A percentile compares a stretch with the other conserved stretches of the same genome.
Evolutionary conservation across 2,888 invertebrate species (phyloP).

Genomic region (Neoscelio sp.): DNA sequence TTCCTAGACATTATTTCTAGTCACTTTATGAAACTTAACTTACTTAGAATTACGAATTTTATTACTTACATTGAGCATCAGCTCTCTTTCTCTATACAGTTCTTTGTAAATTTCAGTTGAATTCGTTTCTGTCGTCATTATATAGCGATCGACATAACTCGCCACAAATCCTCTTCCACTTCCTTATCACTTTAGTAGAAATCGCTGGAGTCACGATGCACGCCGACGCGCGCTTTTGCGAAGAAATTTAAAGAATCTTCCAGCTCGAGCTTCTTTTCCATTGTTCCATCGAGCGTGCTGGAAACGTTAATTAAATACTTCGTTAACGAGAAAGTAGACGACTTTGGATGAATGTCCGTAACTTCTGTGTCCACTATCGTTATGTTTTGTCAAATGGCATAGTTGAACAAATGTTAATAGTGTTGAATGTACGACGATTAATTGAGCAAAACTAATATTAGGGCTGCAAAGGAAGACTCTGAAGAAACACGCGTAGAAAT

Average conservation of each 20-base stretch:
- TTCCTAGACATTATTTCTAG: too few species aligned
- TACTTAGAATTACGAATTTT: too few species aligned
- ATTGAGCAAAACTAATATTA: not conserved
- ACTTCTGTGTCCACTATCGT: slow-evolving; percentile 27
- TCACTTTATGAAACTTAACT: too few species aligned
- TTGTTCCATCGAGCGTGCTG: slow-evolving; percentile 53
- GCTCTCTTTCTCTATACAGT: too few species aligned
- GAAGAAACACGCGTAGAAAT: too few species aligned
- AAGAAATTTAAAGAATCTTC: slow-evolving; percentile 38
- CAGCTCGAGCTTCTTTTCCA: slow-evolving; percentile 36
- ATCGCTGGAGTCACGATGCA: slow-evolving; percentile 23
- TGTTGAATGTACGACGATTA: slow-evolving; percentile 25
- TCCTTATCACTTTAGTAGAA: slow-evolving; percentile 22
- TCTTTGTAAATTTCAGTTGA: too few species aligned
- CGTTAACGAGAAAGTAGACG: slow-evolving; percentile 44
- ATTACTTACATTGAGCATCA: too few species aligned
- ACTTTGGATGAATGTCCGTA: slow-evolving; percentile 25
- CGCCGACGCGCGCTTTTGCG: slow-evolving; percentile 4
- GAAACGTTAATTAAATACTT: slow-evolving; percentile 63
- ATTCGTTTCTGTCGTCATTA: slow-evolving; percentile 12
- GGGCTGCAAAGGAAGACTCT: too few species aligned
- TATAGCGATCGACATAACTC: slow-evolving; percentile 23
- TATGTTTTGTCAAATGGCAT: slow-evolving; percentile 43
- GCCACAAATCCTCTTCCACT: slow-evolving; percentile 2
- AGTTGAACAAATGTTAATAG: slow-evolving; percentile 35